Conservation (phyloP, 2,888 invertebrate genomes). For the Lamellibrachia columna region DNA sequence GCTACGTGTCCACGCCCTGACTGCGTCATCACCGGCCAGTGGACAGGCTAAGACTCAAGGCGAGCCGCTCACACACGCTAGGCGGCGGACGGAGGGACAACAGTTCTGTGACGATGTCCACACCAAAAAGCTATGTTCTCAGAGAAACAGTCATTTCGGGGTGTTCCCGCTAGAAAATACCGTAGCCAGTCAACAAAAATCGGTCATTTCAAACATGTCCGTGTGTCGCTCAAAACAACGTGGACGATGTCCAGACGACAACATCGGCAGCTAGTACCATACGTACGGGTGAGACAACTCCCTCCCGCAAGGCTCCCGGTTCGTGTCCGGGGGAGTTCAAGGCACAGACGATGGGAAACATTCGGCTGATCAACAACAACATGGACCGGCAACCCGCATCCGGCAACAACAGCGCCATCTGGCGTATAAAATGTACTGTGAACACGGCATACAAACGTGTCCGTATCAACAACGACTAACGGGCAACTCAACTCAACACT, state of each 20-base stretch:
- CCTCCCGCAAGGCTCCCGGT: not conserved
- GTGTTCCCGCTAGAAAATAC: not conserved
- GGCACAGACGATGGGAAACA: constrained; percentile 7
- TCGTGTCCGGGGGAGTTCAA: not conserved
- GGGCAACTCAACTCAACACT: not conserved
- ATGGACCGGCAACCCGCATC: not conserved
- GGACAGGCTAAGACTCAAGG: too few relatives aligned
- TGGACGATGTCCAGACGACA: not conserved
- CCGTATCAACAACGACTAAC: not conserved
- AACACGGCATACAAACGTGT: not conserved
- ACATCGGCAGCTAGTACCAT: not conserved
- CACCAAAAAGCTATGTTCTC: constrained; percentile 10
- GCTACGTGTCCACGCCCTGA: not conserved
- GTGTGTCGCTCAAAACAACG: not conserved
- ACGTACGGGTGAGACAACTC: not conserved
- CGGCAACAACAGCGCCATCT: constrained; percentile 12
- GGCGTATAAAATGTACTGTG: not conserved
- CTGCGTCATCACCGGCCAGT: not conserved
- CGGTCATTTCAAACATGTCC: not conserved
- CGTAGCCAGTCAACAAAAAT: constrained; percentile 7
- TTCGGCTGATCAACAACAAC: not conserved
- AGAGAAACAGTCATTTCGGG: not conserved
- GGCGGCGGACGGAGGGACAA: not conserved
- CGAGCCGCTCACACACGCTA: not conserved
- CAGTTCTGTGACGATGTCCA: not conserved